Conservation (phyloP, 1,140 invertebrate species). For the Contarinia nasturtii region DNA sequence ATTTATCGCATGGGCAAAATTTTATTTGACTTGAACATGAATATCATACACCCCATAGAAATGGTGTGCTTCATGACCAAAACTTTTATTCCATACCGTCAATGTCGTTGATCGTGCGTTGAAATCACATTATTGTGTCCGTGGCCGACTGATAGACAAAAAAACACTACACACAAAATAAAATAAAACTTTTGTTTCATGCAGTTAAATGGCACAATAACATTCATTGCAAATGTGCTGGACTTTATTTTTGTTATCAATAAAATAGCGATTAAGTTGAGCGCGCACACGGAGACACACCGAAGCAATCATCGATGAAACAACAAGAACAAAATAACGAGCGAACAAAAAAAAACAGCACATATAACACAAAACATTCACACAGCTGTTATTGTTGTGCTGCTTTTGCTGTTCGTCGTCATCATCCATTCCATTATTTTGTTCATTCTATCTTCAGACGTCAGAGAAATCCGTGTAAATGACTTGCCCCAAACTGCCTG, state of each 20-base stretch:
- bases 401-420: too few relatives aligned
- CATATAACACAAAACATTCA: background rate
- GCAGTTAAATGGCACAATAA: background rate
- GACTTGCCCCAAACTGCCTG: too few relatives aligned
- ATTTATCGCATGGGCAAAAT: too few relatives aligned
- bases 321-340: background rate
- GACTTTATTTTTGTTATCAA: background rate
- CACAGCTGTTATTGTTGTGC: too few relatives aligned
- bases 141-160: background rate
- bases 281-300: background rate
- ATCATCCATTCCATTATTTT: too few relatives aligned
- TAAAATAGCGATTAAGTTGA: too few relatives aligned
- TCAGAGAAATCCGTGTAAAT: too few relatives aligned
- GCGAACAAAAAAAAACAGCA: background rate
- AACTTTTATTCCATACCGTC: background rate
- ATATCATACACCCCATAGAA: background rate
- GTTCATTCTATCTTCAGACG: too few relatives aligned
- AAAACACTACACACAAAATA: background rate
- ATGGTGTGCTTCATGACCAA: background rate
- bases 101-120: too few relatives aligned
- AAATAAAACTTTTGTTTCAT: background rate
- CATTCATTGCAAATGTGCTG: background rate
- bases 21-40: too few relatives aligned
- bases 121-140: too few relatives aligned
- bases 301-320: background rate